Evolutionary conservation across 2,888 invertebrate genomes (phyloP).

Genomic region (Dasysyrphus albostriatus): DNA sequence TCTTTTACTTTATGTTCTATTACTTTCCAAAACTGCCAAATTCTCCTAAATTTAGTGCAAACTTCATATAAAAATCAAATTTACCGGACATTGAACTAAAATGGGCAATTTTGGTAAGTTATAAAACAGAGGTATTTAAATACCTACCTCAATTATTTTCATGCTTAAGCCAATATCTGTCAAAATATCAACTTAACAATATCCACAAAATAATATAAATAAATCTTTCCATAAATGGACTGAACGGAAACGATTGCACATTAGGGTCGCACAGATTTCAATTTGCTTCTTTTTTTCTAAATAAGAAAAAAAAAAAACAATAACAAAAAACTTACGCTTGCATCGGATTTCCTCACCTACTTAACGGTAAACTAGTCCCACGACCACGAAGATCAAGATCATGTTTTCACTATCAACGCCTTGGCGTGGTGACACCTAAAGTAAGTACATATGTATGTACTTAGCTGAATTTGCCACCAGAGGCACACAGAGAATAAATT

Average conservation of each 20-base stretch:
- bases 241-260: constrained; percentile 4
- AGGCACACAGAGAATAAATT: background rate
- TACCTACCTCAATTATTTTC: background rate
- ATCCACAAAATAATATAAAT: background rate
- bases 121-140: too few relatives aligned
- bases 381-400: constrained; percentile 69
- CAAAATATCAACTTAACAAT: background rate
- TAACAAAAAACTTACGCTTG: constrained; percentile 18
- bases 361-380: constrained; percentile 66
- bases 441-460: background rate
- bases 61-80: too few relatives aligned
- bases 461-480: constrained; percentile 10
- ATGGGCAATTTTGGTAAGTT: too few relatives aligned
- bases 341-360: constrained; percentile 70
- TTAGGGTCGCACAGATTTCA: constrained; percentile 36
- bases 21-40: too few relatives aligned
- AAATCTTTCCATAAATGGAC: constrained; percentile 32
- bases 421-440: constrained; percentile 47
- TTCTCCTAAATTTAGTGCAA: too few relatives aligned
- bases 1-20: too few relatives aligned
- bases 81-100: too few relatives aligned
- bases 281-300: background rate
- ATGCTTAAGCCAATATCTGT: background rate
- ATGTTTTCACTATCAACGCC: constrained; percentile 71
- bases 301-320: background rate